A percentile compares a stretch with the other conserved stretches of the same genome.
phyloP scores from a whole-genome alignment of 1,140 invertebrate genomes.

The Drusus annulatus region DNA sequence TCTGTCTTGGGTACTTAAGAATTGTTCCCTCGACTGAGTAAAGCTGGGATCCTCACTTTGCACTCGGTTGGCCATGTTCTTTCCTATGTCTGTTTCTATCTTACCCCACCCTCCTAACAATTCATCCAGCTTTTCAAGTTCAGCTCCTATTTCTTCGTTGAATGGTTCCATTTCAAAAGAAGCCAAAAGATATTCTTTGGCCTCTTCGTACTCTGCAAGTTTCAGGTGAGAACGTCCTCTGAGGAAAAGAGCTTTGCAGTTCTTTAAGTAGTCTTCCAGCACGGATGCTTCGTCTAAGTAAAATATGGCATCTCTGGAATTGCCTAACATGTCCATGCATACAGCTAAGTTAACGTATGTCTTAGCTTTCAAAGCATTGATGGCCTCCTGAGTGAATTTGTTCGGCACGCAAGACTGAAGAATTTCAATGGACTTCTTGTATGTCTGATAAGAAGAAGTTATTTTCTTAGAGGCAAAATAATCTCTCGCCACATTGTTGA shows the following conservation, averaged over 20 bases:
- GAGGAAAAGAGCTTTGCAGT: constrained; percentile 18
- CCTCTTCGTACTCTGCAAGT: constrained; percentile 13
- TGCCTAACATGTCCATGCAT: constrained; percentile 26
- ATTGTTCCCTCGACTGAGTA: background rate
- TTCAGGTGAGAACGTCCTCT: constrained; percentile 12
- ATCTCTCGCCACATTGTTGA: constrained; percentile 21
- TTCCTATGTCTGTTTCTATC: constrained; percentile 17
- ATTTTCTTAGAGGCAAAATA: constrained; percentile 18
- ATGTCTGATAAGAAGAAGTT: background rate
- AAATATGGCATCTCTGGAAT: constrained; percentile 8
- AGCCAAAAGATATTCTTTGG: background rate
- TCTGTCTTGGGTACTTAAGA: background rate
- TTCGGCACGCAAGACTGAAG: background rate
- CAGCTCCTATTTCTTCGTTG: constrained; percentile 18
- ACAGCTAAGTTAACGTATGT: constrained; percentile 32
- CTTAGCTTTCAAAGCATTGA: constrained; percentile 29
- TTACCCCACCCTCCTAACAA: background rate
- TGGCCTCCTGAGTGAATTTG: background rate
- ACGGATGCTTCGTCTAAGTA: constrained; percentile 27
- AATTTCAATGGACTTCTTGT: constrained; percentile 13
- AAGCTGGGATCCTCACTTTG: background rate
- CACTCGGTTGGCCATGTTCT: background rate
- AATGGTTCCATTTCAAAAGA: constrained; percentile 2
- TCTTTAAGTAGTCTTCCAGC: constrained; percentile 8
- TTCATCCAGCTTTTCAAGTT: constrained; percentile 16